Evolutionary conservation across 2,888 invertebrate species (phyloP), one percentile per base, ranked within the genome.

Genomic region (Aphidius colemani): DNA sequence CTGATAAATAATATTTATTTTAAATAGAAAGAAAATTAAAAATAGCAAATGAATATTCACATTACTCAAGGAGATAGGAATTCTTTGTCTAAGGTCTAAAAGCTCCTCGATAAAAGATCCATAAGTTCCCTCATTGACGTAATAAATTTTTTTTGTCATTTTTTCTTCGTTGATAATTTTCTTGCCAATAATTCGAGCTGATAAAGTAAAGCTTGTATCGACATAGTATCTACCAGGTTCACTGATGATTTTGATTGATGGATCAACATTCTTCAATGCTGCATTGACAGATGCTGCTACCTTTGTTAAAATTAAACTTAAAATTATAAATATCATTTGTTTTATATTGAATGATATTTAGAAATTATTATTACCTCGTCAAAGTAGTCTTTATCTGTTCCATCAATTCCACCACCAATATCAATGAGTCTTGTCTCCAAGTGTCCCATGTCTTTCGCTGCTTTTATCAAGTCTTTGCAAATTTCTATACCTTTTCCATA

Each of bases 171-270:
- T 51, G 6, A 84, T 79, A n/a, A 80, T 75, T 51, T 84, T 84
- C 69, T 85, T 85, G 10, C 87, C 75, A 70, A 88, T 85, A 60
- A 89, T 79, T 67, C 84, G 85, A 48, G 85, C 83, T 44, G 83
- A 84, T 9, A 88, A 77, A n/a, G 86, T 85, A 73, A 86, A 87
- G 1, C 88, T 86, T 1, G 87, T 85, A 7, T 87, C 84, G 1
- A 86, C 88, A 70, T 86, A 88, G 78, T 85, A 89, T 61, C 87
- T 83, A 11, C 89, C 89, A 1, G 89, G 89, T 74, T 89, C 89
- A 46, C 82, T 79, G 69, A 89, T 88, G 53, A 90, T 68, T 62
- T 72, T 66, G 11, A 83, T 76, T 2, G 71, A 70, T 10, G 72
- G 65, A 66, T 82, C 80, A 0, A 80, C 51, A 63, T 83, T 79